Evolutionary conservation across 2,113 vertebrate species (phyloP).

Genomic region (Cairina moschata): DNA sequence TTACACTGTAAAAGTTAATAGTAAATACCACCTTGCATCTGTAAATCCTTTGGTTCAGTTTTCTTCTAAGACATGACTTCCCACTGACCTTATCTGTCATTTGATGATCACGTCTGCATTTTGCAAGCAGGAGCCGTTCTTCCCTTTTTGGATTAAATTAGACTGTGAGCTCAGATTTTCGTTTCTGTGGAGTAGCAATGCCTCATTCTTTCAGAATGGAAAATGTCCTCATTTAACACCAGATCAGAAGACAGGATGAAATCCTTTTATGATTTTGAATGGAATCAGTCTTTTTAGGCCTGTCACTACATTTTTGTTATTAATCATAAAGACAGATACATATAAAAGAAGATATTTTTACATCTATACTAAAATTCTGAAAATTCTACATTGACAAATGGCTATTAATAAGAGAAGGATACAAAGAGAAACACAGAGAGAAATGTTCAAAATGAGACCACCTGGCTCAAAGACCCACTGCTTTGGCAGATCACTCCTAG

Average conservation of each 20-base stretch:
- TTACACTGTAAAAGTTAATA: neutral
- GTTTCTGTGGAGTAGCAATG: neutral
- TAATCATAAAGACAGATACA: neutral
- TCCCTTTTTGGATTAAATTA: neutral
- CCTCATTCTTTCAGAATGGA: neutral
- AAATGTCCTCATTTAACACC: neutral
- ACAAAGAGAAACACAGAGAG: neutral
- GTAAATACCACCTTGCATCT: neutral
- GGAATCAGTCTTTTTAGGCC: neutral
- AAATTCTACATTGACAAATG: slow-evolving; percentile 18
- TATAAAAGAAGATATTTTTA: slow-evolving; percentile 26
- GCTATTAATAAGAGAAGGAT: neutral
- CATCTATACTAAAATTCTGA: neutral
- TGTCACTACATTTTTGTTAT: neutral
- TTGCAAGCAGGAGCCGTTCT: neutral
- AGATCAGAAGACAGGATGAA: neutral
- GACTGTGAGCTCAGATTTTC: neutral
- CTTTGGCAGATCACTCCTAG: neutral
- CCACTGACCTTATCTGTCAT: neutral
- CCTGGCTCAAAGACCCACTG: neutral
- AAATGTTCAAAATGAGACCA: neutral
- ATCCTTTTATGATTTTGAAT: slow-evolving; percentile 4
- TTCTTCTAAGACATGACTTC: neutral
- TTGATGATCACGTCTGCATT: neutral
- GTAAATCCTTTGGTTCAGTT: neutral